phyloP scores from a whole-genome alignment of 1,140 invertebrate genomes.

The Eupeodes corollae region DNA sequence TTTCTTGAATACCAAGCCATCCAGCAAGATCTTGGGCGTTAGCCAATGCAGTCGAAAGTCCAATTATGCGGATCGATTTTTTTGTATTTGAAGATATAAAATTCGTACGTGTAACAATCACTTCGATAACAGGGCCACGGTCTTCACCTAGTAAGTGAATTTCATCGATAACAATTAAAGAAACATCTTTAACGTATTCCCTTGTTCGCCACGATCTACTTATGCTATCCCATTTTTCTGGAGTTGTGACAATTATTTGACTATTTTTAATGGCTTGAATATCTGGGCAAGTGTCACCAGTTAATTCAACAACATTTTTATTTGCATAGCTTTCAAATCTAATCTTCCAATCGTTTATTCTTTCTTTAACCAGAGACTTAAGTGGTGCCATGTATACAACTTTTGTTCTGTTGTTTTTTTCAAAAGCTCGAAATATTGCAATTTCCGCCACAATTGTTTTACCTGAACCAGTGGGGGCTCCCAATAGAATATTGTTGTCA shows the following conservation, averaged over 20 bases:
- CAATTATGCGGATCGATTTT: conserved; percentile 72
- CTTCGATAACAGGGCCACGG: conserved; percentile 73
- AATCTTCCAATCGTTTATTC: conserved; percentile 94
- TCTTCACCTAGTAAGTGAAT: conserved; percentile 93
- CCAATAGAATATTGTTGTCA: conserved; percentile 86
- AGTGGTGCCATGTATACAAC: conserved; percentile 97
- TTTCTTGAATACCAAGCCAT: conserved; percentile 84
- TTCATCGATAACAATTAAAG: conserved; percentile 94
- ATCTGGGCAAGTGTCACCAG: conserved; percentile 93
- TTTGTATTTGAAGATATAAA: conserved; percentile 83
- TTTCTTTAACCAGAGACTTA: conserved; percentile 93
- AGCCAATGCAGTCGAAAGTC: conserved; percentile 92
- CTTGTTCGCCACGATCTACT: conserved; percentile 95
- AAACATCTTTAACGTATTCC: conserved; percentile 86
- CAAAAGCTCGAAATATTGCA: conserved; percentile 90
- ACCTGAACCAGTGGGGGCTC: conserved; percentile 96
- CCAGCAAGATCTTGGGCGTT: conserved; percentile 94
- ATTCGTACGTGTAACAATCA: conserved; percentile 78
- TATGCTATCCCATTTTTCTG: conserved; percentile 99
- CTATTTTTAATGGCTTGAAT: conserved; percentile 70
- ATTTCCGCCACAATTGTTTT: conserved; percentile 98
- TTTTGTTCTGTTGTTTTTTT: conserved; percentile 70
- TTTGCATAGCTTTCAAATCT: conserved; percentile 63
- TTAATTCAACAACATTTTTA: conserved; percentile 89
- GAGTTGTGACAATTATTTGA: conserved; percentile 94